Conservation (phyloP, 1,140 invertebrate species). For the Drosophila carrolli region DNA sequence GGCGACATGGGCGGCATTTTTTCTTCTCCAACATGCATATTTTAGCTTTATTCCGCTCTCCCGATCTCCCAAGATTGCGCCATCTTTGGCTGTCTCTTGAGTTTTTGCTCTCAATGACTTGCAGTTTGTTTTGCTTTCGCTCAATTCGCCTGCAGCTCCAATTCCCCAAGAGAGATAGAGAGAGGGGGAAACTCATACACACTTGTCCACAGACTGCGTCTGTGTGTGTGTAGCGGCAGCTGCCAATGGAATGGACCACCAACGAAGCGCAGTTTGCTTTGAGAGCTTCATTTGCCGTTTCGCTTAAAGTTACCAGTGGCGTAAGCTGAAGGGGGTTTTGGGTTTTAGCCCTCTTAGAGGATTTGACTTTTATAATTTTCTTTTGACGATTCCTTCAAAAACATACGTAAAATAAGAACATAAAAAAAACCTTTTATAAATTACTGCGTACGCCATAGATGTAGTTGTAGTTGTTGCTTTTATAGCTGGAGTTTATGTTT, state of each 20-base stretch:
- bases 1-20: conserved; percentile 77
- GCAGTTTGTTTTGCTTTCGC: conserved; percentile 69
- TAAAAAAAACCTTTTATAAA: too few species aligned
- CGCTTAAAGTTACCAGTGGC: conserved; percentile 36
- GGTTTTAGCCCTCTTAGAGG: too few species aligned
- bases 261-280: conserved; percentile 62
- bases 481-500: conserved; percentile 39
- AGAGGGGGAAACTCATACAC: conserved; percentile 23
- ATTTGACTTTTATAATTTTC: too few species aligned
- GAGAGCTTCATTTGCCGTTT: conserved; percentile 80
- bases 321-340: too few species aligned
- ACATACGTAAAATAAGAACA: too few species aligned
- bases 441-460: too few species aligned
- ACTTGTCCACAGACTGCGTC: conserved; percentile 36
- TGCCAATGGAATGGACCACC: conserved; percentile 79
- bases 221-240: conserved; percentile 78
- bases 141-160: conserved; percentile 76
- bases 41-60: conserved; percentile 67
- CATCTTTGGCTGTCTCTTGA: conserved; percentile 69
- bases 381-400: too few species aligned
- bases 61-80: conserved; percentile 67
- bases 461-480: conserved; percentile 35
- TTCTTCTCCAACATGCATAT: conserved; percentile 71
- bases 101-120: conserved; percentile 80
- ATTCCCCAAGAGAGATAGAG: conserved; percentile 29